These are phyloP conservation scores for Argynnis bischoffii DNA, from an alignment of 2,888 invertebrate genomes.

Conservation along the genomic window DNA sequence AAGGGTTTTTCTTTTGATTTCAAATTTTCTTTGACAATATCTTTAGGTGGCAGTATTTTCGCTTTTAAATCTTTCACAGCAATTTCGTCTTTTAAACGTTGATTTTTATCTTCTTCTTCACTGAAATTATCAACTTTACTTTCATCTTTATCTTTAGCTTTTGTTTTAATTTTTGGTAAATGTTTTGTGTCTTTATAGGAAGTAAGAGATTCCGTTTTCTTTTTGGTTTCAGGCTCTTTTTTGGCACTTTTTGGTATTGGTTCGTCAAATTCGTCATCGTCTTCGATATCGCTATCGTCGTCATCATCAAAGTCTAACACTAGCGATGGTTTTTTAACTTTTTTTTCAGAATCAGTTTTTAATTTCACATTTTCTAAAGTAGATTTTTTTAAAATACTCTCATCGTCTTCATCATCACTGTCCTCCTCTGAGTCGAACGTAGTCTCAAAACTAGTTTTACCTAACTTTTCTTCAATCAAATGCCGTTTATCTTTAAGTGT, in stretches of 20 bases:
- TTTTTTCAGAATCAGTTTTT: slow-evolving; percentile 29
- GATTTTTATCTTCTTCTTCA: slow-evolving; percentile 25
- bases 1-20: slow-evolving; percentile 37
- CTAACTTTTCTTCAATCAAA: slow-evolving; percentile 50
- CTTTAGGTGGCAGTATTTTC: slow-evolving; percentile 20
- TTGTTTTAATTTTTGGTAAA: slow-evolving; percentile 30
- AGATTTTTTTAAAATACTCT: slow-evolving; percentile 34
- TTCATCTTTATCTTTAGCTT: slow-evolving; percentile 13
- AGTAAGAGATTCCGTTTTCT: slow-evolving; percentile 34
- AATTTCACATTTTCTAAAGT: slow-evolving; percentile 18
- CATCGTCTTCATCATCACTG: slow-evolving; percentile 52
- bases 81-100: no score
- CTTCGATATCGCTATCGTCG: slow-evolving; percentile 37
- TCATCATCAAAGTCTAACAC: slow-evolving; percentile 38
- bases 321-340: slow-evolving; percentile 36
- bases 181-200: slow-evolving; percentile 34
- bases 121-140: slow-evolving; percentile 37
- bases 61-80: slow-evolving; percentile 10
- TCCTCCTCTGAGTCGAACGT: slow-evolving; percentile 47
- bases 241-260: slow-evolving; percentile 24
- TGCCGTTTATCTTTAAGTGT: slow-evolving; percentile 59
- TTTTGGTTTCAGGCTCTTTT: slow-evolving; percentile 38
- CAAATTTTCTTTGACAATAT: slow-evolving; percentile 8
- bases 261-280: slow-evolving; percentile 36
- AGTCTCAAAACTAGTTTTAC: slow-evolving; percentile 43